Percentiles rank a stretch among this genome's conserved stretches.
Conservation (phyloP, 2,888 invertebrate genomes). For the Drosophila multiciliata region DNA sequence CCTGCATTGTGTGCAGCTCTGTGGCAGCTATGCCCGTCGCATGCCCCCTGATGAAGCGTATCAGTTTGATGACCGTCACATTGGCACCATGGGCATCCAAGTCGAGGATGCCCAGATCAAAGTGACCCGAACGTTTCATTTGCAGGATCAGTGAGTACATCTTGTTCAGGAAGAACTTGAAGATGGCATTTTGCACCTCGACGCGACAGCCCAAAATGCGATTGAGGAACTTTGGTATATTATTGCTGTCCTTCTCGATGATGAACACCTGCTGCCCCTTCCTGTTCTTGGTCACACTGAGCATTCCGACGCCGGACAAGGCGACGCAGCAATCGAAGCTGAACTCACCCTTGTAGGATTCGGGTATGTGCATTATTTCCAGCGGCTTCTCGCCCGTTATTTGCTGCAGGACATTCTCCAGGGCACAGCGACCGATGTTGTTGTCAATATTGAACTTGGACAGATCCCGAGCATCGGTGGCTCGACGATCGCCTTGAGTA, state of each 20-base stretch:
- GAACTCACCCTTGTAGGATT: slow-evolving; percentile 95
- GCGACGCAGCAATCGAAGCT: slow-evolving; percentile 51
- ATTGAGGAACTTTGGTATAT: slow-evolving; percentile 99
- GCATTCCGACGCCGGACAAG: slow-evolving; percentile 45
- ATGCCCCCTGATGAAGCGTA: slow-evolving; percentile 93
- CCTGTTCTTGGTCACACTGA: slow-evolving; percentile 31
- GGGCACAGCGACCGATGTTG: slow-evolving; percentile 96
- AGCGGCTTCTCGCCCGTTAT: slow-evolving; percentile 94
- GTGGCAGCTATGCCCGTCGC: slow-evolving; percentile 96
- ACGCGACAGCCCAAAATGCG: slow-evolving; percentile 99
- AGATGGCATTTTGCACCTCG: slow-evolving; percentile 97
- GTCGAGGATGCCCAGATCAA: slow-evolving; percentile 96
- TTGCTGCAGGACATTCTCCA: slow-evolving; percentile 97
- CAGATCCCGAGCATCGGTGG: slow-evolving; percentile 97
- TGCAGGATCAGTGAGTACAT: slow-evolving; percentile 95
- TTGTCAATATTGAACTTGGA: slow-evolving; percentile 99
- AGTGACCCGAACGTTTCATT: slow-evolving; percentile 96
- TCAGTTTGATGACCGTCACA: slow-evolving; percentile 92
- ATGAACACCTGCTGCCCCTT: slow-evolving; percentile 86
- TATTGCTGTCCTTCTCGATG: slow-evolving; percentile 96
- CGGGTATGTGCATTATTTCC: slow-evolving; percentile 92
- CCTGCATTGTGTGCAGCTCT: slow-evolving; percentile 95
- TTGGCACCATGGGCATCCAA: slow-evolving; percentile 96
- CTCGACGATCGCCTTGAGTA: slow-evolving; percentile 99
- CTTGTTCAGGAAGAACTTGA: slow-evolving; percentile 98